Evolutionary conservation across 2,888 invertebrate species (phyloP), one percentile per base, ranked within the genome.

Genomic region (Hypomecis punctinalis): DNA sequence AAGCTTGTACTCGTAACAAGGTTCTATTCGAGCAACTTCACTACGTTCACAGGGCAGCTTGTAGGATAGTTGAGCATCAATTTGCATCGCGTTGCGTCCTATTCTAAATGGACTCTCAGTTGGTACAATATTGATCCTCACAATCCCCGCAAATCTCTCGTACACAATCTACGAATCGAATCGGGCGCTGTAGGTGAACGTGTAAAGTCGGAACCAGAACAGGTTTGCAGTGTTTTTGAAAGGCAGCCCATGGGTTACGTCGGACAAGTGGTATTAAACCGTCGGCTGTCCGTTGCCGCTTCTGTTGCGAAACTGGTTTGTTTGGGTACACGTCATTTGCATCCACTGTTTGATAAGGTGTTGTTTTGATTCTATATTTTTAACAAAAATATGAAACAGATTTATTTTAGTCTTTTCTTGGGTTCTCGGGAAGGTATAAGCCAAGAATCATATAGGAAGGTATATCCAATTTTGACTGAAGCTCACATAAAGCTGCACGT

Each of bases 141-240:
- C 8, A 40, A 40, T 40, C 40, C 40, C 10, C 7, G 40, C 40
- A 7, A 40, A 23, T 23, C 23, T 23, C 23, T 23, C 23, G 23
- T 23, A 23, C 23, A 23, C 23, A 23, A 23, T 23, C 45, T 45
- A 5, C 13, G 45, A 13, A 45, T 45, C 45, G 45, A 0, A 7
- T 45, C 45, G 45, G 45, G 13, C 7, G 13, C 45, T 45, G 45
- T 45, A 6, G 13, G 45, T 45, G 13, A 45, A 13, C n/a, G 45
- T 5, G 6, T 45, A 23, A 40, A 78, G 81, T 78, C 81, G 83
- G 85, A 85, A 85, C 81, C 75, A 67, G 70, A 82, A 85, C 89
- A 76, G 83, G 88, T 86, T 86, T 75, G 68, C 64, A 74, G 75
- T 75, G 76, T 79, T 85, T 86, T 88, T 80, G 86, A 89, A 89